A percentile compares a stretch with the other conserved stretches of the same genome.
Evolutionary conservation across 1,140 invertebrate genomes (phyloP).

Genomic region (Scylla paramamosain): DNA sequence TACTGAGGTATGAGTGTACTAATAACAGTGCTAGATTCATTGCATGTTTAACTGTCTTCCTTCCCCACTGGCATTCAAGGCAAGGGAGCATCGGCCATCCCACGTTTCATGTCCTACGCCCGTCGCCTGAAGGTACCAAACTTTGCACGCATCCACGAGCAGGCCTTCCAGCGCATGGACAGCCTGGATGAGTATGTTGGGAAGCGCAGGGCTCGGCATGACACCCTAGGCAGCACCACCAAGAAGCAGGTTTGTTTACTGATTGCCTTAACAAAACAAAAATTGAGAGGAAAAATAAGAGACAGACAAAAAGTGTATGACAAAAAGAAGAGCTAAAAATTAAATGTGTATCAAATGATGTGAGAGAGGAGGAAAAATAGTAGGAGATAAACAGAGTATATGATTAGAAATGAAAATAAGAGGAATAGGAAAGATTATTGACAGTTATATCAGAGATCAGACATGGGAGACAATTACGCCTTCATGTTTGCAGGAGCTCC

Average conservation of each 20-base stretch:
- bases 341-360: too few species aligned
- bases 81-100: constrained; percentile 39
- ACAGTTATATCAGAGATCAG: too few species aligned
- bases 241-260: constrained; percentile 52
- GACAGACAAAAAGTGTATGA: too few species aligned
- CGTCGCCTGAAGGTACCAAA: constrained; percentile 63
- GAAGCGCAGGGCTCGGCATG: constrained; percentile 36
- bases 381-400: too few species aligned
- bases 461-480: too few species aligned
- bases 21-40: too few species aligned
- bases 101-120: constrained; percentile 67
- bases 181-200: constrained; percentile 68
- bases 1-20: too few species aligned
- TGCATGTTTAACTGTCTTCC: background rate
- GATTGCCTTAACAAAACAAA: background rate
- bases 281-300: background rate
- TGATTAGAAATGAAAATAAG: too few species aligned
- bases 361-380: too few species aligned
- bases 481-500: too few species aligned
- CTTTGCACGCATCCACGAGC: constrained; percentile 68
- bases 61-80: background rate
- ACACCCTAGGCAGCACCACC: constrained; percentile 29
- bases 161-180: constrained; percentile 72
- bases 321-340: too few species aligned
- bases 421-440: too few species aligned